Evolutionary conservation across 1,140 invertebrate genomes (phyloP).

Genomic region (Acromyrmex charruanus): DNA sequence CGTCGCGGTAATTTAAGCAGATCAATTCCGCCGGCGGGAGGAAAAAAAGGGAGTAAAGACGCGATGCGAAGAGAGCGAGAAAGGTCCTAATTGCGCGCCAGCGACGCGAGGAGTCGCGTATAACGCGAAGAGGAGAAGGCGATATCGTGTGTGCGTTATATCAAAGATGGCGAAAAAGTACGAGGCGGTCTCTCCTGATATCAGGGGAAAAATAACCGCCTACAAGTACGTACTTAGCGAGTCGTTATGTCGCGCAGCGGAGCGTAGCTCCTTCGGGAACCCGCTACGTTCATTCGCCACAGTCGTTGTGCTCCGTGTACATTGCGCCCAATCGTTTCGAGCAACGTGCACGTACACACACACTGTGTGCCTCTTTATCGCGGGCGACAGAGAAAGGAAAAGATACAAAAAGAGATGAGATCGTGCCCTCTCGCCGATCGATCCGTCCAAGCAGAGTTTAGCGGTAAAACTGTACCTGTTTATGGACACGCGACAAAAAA

Average conservation of each 20-base stretch:
- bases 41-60: not conserved
- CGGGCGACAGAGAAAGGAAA: not conserved
- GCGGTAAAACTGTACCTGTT: not conserved
- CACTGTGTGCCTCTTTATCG: constrained; percentile 33
- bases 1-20: constrained; percentile 55
- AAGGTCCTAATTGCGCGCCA: constrained; percentile 44
- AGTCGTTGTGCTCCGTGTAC: constrained; percentile 61
- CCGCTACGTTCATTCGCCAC: constrained; percentile 59
- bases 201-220: constrained; percentile 78
- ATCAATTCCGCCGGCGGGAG: constrained; percentile 60
- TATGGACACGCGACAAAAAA: not conserved
- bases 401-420: constrained; percentile 36
- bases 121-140: constrained; percentile 35
- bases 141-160: constrained; percentile 25
- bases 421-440: constrained; percentile 36
- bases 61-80: not conserved
- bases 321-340: constrained; percentile 58
- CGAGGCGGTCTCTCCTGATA: constrained; percentile 65
- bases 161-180: constrained; percentile 72
- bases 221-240: constrained; percentile 80
- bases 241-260: constrained; percentile 77
- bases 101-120: constrained; percentile 21
- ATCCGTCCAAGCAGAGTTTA: constrained; percentile 1
- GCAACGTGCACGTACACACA: constrained; percentile 36
- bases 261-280: constrained; percentile 80